Evolutionary conservation across 2,888 invertebrate species (phyloP).

Genomic region (Euzetes globulus): DNA sequence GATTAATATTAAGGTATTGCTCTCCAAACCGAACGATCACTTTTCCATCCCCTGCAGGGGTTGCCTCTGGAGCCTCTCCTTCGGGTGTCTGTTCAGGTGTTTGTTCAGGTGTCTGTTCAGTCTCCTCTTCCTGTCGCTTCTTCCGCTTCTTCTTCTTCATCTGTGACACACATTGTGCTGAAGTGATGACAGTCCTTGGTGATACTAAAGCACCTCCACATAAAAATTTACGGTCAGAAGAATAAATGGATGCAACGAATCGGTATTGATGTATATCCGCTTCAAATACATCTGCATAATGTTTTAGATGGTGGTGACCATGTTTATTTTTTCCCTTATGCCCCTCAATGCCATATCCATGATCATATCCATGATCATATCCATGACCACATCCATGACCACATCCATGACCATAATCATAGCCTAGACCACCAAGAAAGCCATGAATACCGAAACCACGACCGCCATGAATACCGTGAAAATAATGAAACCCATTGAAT

Average conservation of each 20-base stretch:
- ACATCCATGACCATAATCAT: no score
- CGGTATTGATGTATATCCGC: slow-evolving; percentile 21
- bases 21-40: slow-evolving; percentile 30
- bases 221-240: slow-evolving; percentile 19
- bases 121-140: not conserved
- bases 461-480: not conserved
- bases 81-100: not conserved
- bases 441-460: not conserved
- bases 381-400: no score
- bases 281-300: slow-evolving; percentile 20
- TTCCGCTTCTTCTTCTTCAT: not conserved
- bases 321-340: no score
- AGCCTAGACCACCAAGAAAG: not conserved
- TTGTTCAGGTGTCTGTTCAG: not conserved
- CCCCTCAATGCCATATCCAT: no score
- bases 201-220: slow-evolving; percentile 30
- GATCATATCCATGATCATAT: no score
- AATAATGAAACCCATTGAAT: not conserved
- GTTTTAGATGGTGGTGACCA: not conserved
- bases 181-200: slow-evolving; percentile 31
- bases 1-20: slow-evolving; percentile 30
- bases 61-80: not conserved
- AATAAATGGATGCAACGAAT: slow-evolving; percentile 31
- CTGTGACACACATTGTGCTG: slow-evolving; percentile 31
- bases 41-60: not conserved